Conservation (phyloP, 2,113 vertebrate genomes). For the Anolis carolinensis region DNA sequence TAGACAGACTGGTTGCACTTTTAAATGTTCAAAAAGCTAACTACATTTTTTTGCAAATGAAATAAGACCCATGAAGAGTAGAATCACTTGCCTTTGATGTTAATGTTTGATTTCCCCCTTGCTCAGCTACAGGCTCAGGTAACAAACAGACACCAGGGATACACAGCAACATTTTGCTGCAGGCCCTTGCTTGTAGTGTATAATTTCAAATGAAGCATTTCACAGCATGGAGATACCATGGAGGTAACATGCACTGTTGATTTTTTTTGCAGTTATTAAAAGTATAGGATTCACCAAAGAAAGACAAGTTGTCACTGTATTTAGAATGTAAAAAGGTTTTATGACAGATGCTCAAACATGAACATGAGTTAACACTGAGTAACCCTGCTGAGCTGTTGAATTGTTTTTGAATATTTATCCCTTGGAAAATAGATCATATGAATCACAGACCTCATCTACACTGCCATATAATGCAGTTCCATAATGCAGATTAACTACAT, state of each 20-base stretch:
- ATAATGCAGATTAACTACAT: too few relatives aligned
- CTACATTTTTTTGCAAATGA: neutral
- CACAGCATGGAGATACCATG: neutral
- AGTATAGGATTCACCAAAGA: neutral
- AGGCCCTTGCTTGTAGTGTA: neutral
- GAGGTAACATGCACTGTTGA: neutral
- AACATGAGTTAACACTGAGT: neutral
- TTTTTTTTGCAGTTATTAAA: neutral
- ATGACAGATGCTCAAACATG: neutral
- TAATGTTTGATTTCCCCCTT: neutral
- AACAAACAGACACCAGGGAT: neutral
- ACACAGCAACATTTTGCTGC: neutral
- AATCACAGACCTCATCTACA: neutral
- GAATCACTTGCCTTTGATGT: neutral
- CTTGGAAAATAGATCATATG: conserved; percentile 21
- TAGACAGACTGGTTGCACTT: neutral
- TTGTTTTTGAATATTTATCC: conserved; percentile 22
- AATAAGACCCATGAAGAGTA: neutral
- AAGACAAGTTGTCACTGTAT: neutral
- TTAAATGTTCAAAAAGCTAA: neutral
- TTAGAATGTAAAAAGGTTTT: conserved; percentile 1
- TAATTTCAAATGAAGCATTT: neutral
- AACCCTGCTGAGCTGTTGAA: neutral
- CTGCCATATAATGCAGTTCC: too few relatives aligned
- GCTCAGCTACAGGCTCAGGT: neutral